Evolutionary conservation across 2,113 vertebrate species (phyloP).

Genomic region (Riparia riparia): DNA sequence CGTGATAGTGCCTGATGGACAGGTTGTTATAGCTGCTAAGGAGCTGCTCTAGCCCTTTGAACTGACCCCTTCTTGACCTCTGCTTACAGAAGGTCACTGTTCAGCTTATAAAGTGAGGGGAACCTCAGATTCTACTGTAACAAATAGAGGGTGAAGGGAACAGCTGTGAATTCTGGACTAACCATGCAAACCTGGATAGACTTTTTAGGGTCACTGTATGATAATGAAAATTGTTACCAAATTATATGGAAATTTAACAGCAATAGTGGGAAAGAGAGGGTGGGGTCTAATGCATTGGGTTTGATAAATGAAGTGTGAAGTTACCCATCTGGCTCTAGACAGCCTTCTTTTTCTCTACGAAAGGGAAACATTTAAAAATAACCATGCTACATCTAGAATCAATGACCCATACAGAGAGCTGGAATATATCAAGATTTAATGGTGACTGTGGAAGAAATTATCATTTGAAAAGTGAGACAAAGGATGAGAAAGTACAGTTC

Average conservation of each 20-base stretch:
- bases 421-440: conserved; percentile 85
- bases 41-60: conserved; percentile 75
- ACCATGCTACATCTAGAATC: conserved; percentile 83
- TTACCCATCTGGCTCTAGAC: conserved; percentile 94
- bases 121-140: conserved; percentile 79
- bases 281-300: conserved; percentile 85
- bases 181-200: conserved; percentile 82
- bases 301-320: conserved; percentile 99
- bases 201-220: conserved; percentile 94
- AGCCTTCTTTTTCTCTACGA: conserved; percentile 71
- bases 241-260: conserved; percentile 97
- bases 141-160: conserved; percentile 82
- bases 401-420: conserved; percentile 81
- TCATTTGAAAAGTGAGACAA: conserved; percentile 77
- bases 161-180: conserved; percentile 88
- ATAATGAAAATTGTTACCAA: conserved; percentile 99
- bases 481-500: conserved; percentile 75
- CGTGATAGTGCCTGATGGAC: conserved; percentile 75
- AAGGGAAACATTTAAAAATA: conserved; percentile 84
- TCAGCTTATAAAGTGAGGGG: conserved; percentile 76
- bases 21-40: conserved; percentile 84
- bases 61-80: conserved; percentile 85
- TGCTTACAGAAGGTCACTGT: conserved; percentile 75
- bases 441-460: conserved; percentile 77
- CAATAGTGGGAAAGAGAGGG: conserved; percentile 86